A percentile compares a stretch with the other conserved stretches of the same genome.
Evolutionary conservation across 1,140 invertebrate species (phyloP).

Genomic region (Bursaphelenchus mucronatus): DNA sequence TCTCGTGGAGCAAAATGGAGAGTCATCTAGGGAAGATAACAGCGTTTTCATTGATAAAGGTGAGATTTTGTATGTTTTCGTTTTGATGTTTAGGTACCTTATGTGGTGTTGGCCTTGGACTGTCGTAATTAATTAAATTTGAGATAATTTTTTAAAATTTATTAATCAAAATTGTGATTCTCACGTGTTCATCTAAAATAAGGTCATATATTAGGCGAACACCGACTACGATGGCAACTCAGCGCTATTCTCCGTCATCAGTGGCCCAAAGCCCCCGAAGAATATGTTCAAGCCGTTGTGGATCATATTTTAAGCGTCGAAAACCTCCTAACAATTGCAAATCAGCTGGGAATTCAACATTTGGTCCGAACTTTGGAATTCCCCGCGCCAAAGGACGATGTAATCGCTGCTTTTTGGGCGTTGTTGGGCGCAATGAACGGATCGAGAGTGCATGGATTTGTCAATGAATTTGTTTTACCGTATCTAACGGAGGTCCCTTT

Average conservation of each 20-base stretch:
- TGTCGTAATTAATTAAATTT: neutral
- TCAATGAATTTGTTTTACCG: slow-evolving; percentile 35
- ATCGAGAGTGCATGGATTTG: slow-evolving; percentile 30
- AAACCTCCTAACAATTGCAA: slow-evolving; percentile 24
- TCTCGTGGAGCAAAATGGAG: slow-evolving; percentile 6
- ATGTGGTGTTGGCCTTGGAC: slow-evolving; percentile 7
- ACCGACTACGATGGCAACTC: slow-evolving; percentile 12
- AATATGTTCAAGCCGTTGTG: slow-evolving; percentile 36
- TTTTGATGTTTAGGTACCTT: slow-evolving; percentile 10
- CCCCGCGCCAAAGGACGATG: slow-evolving; percentile 28
- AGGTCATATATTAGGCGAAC: neutral
- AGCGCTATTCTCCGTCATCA: slow-evolving; percentile 28
- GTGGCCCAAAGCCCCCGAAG: slow-evolving; percentile 45
- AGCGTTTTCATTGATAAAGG: no score
- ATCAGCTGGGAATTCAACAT: slow-evolving; percentile 34
- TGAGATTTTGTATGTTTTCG: neutral
- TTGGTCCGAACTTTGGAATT: slow-evolving; percentile 42
- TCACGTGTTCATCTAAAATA: no score
- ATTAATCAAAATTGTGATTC: no score
- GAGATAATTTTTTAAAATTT: no score
- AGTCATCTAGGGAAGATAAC: no score
- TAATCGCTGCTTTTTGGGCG: slow-evolving; percentile 27
- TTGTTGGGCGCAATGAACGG: slow-evolving; percentile 29
- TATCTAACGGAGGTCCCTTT: slow-evolving; percentile 26
- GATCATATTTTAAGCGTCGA: slow-evolving; percentile 9